phyloP scores from a whole-genome alignment of 2,113 vertebrate genomes.

The Butorides virescens region DNA sequence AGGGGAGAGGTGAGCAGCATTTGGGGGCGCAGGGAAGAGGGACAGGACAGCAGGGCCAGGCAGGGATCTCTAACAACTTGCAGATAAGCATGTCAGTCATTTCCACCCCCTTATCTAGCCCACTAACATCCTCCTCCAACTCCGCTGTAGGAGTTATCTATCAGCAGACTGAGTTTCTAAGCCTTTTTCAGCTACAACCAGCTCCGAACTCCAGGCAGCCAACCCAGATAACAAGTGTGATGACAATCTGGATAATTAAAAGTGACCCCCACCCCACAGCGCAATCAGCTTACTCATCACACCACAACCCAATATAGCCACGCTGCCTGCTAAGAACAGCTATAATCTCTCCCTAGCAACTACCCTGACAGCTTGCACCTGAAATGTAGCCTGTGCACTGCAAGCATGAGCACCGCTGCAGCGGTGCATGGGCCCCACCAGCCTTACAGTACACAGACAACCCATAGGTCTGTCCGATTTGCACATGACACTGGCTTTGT shows the following conservation, averaged over 20 bases:
- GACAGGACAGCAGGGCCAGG: neutral
- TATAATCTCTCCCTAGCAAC: neutral
- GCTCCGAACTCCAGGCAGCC: neutral
- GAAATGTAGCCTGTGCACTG: neutral
- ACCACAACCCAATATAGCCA: neutral
- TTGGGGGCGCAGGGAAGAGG: fast-evolving
- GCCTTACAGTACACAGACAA: neutral
- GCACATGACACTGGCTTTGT: neutral
- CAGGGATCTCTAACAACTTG: neutral
- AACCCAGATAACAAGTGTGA: neutral
- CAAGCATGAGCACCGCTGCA: neutral
- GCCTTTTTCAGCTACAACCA: neutral
- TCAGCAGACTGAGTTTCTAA: neutral
- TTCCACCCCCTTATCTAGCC: neutral
- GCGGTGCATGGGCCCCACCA: neutral
- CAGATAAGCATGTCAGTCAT: neutral
- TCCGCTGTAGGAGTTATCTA: neutral
- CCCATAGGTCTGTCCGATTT: neutral
- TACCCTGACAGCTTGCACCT: neutral
- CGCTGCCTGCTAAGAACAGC: neutral
- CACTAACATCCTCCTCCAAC: neutral
- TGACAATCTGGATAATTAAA: neutral
- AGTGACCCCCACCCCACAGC: neutral
- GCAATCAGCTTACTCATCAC: conserved; percentile 28
- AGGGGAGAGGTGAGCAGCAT: neutral